Evolutionary conservation across 1,140 invertebrate genomes (phyloP).

Genomic region (Asbolus verrucosus): DNA sequence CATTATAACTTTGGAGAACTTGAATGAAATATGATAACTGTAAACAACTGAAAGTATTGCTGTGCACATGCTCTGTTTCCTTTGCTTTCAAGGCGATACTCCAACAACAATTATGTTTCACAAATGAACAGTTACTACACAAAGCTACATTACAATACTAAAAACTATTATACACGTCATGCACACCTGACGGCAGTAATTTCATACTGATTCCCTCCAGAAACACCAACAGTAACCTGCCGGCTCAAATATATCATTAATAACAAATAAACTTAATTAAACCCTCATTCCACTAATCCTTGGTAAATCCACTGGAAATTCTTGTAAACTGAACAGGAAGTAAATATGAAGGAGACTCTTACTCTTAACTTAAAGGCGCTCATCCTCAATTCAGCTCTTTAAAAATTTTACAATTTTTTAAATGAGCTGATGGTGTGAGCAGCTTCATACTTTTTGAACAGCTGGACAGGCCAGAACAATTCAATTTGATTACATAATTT

Average conservation of each 20-base stretch:
- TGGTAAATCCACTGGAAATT: too few species aligned
- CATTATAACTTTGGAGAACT: conserved; percentile 18
- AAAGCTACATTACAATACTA: conserved; percentile 12
- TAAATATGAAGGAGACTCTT: too few species aligned
- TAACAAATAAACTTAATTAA: neutral
- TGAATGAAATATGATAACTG: conserved; percentile 33
- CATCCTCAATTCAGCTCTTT: too few species aligned
- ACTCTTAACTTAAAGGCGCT: too few species aligned
- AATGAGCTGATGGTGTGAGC: too few species aligned
- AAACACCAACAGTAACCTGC: neutral
- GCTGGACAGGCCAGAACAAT: too few species aligned
- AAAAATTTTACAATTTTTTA: too few species aligned
- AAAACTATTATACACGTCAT: conserved; percentile 21
- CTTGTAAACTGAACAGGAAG: too few species aligned
- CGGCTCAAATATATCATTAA: neutral
- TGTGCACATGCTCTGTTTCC: conserved; percentile 18
- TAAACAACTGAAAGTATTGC: conserved; percentile 16
- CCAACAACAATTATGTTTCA: conserved; percentile 29
- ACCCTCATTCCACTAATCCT: too few species aligned
- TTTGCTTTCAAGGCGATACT: conserved; percentile 24
- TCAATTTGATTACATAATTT: too few species aligned
- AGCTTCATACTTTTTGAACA: too few species aligned
- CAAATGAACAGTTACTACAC: conserved; percentile 29
- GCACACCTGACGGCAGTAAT: conserved; percentile 7
- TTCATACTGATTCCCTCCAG: neutral